Evolutionary conservation across 2,113 vertebrate genomes (phyloP).

Genomic region (Cavia porcellus): DNA sequence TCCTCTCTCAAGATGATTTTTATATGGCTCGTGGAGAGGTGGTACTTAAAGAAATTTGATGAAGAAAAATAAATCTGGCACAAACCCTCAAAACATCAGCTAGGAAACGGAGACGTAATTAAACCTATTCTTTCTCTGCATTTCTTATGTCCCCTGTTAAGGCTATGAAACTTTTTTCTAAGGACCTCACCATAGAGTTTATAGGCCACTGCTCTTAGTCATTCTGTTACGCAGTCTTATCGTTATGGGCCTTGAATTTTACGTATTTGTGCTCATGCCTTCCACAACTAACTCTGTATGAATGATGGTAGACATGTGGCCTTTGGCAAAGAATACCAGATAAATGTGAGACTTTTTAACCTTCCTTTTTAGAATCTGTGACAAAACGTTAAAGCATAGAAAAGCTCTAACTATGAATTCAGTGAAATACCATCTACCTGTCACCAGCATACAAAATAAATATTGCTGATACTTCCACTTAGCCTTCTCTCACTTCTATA

Average conservation of each 20-base stretch:
- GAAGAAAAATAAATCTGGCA: slow-evolving; percentile 63
- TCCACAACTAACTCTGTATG: background rate
- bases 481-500: background rate
- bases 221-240: background rate
- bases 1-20: slow-evolving; percentile 22
- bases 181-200: background rate
- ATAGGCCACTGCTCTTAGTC: background rate
- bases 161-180: slow-evolving; percentile 34
- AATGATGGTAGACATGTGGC: background rate
- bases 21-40: slow-evolving; percentile 19
- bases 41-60: slow-evolving; percentile 56
- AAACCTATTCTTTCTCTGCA: slow-evolving; percentile 21
- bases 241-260: background rate
- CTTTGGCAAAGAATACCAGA: background rate
- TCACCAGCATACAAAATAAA: background rate
- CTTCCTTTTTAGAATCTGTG: background rate
- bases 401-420: background rate
- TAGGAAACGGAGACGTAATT: slow-evolving; percentile 21
- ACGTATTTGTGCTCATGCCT: background rate
- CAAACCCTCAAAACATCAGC: slow-evolving; percentile 37
- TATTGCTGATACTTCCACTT: background rate
- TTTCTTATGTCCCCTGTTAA: slow-evolving; percentile 26
- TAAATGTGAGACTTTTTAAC: background rate
- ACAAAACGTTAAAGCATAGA: background rate
- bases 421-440: background rate